phyloP scores from a whole-genome alignment of 2,797 vertebrate species.

The Ctenosaura bakeri region DNA sequence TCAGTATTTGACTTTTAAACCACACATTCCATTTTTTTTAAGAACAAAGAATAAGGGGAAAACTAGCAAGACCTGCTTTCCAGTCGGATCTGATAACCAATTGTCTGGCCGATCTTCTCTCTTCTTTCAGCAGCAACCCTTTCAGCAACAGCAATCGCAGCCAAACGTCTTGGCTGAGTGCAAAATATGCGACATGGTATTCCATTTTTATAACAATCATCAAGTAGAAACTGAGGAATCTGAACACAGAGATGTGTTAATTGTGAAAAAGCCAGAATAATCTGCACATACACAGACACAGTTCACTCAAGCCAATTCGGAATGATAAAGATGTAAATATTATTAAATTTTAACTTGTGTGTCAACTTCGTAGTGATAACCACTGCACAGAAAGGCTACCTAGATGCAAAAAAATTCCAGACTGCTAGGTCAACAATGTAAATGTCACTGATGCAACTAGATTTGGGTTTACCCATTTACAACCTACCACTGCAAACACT shows the following conservation, averaged over 20 bases:
- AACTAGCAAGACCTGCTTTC: conserved; percentile 89
- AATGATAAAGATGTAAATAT: background rate
- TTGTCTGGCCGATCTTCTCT: conserved; percentile 90
- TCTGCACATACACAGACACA: conserved; percentile 9
- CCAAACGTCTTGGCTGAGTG: conserved; percentile 93
- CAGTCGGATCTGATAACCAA: conserved; percentile 95
- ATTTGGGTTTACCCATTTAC: no score
- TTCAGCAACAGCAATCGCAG: conserved; percentile 93
- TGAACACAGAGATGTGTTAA: conserved; percentile 70
- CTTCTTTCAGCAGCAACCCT: conserved; percentile 94
- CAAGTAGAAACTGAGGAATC: conserved; percentile 97
- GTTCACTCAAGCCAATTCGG: background rate
- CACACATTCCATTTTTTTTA: background rate
- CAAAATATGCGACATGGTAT: conserved; percentile 94
- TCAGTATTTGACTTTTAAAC: background rate
- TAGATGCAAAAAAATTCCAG: no score
- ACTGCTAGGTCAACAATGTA: no score
- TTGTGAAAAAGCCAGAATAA: background rate
- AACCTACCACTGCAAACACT: no score
- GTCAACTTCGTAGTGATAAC: background rate
- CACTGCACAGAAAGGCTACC: background rate
- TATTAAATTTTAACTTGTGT: background rate
- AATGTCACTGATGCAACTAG: no score
- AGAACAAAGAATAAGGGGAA: background rate
- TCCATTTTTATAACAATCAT: conserved; percentile 86